A percentile compares a stretch with the other conserved stretches of the same genome.
phyloP scores from a whole-genome alignment of 2,113 vertebrate species.

The Pseudopipra pipra region DNA sequence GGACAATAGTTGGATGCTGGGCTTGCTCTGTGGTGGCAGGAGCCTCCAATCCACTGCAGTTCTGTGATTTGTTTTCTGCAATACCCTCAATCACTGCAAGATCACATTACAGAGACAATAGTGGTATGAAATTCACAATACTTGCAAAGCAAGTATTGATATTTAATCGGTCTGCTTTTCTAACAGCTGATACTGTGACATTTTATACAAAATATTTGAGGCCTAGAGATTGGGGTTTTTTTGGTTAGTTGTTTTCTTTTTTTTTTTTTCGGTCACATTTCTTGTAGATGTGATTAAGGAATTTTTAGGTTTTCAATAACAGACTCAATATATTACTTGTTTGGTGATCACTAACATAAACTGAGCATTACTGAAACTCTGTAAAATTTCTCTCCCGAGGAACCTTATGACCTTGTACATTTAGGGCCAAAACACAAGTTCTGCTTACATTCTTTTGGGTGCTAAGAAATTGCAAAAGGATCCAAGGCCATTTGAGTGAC shows the following conservation, averaged over 20 bases:
- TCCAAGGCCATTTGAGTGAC: not conserved
- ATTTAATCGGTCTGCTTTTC: slow-evolving; percentile 58
- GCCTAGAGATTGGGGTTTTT: not conserved
- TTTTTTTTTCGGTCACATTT: not conserved
- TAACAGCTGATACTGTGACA: slow-evolving; percentile 34
- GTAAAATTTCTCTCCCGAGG: slow-evolving; percentile 8
- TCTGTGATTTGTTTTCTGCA: slow-evolving; percentile 40
- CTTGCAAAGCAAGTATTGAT: slow-evolving; percentile 62
- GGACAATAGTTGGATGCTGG: not conserved
- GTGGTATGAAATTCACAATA: slow-evolving; percentile 23
- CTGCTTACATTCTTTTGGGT: slow-evolving; percentile 6
- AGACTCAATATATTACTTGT: not conserved
- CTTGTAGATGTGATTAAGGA: not conserved
- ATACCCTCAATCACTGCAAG: slow-evolving; percentile 25
- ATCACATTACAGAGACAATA: slow-evolving; percentile 37
- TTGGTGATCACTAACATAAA: slow-evolving; percentile 25
- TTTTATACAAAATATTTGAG: slow-evolving; percentile 37
- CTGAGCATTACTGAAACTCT: not conserved
- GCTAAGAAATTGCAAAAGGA: slow-evolving; percentile 14
- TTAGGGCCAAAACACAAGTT: not conserved
- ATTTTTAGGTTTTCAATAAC: not conserved
- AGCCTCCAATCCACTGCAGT: not conserved
- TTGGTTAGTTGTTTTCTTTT: no score
- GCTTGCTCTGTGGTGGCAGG: not conserved
- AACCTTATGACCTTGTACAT: not conserved